Conservation (phyloP, 2,113 vertebrate genomes). For the Megaptera novaeangliae region DNA sequence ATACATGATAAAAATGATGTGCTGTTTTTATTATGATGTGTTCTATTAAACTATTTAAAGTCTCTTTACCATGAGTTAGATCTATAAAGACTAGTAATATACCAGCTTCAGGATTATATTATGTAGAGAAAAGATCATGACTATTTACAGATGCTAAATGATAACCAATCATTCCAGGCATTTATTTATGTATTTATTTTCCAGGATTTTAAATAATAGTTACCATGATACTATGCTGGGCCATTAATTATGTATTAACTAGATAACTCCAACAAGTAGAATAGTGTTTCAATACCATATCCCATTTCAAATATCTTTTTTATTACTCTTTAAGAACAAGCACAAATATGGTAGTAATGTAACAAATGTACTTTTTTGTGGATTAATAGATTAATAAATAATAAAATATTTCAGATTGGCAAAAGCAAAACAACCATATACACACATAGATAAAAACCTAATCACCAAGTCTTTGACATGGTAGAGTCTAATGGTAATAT, state of each 20-base stretch:
- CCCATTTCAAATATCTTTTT: not conserved
- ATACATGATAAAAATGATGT: not conserved
- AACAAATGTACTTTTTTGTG: not conserved
- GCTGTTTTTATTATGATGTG: not conserved
- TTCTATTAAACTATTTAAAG: slow-evolving; percentile 21
- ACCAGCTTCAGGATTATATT: not conserved
- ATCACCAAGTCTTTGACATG: not conserved
- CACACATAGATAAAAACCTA: not conserved
- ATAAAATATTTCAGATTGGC: not conserved
- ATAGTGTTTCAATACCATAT: not conserved
- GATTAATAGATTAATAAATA: slow-evolving; percentile 7
- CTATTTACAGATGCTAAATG: slow-evolving; percentile 18
- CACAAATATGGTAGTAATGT: not conserved
- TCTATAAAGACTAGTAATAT: slow-evolving; percentile 1
- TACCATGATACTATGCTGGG: not conserved
- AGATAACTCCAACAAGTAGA: not conserved
- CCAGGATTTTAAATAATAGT: not conserved
- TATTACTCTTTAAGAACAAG: not conserved
- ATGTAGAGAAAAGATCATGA: not conserved
- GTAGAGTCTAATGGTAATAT: not conserved
- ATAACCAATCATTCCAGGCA: not conserved
- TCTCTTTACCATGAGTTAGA: not conserved
- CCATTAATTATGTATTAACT: not conserved
- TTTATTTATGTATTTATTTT: no score
- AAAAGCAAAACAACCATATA: not conserved